Evolutionary conservation across 2,113 vertebrate species (phyloP).

Genomic region (Callochromis pleurospilus): DNA sequence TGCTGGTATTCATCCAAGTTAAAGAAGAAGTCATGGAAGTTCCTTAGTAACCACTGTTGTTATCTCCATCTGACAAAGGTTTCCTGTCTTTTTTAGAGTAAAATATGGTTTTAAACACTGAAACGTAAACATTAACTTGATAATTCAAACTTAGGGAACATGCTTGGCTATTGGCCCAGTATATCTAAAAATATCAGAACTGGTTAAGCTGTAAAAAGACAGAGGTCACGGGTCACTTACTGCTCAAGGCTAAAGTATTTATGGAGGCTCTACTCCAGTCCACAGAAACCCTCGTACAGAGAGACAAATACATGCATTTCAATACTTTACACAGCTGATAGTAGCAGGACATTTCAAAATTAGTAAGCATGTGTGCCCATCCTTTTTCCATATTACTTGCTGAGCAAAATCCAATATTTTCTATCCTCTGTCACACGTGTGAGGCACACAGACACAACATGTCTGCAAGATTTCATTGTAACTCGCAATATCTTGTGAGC

Average conservation of each 20-base stretch:
- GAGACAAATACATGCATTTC: background rate
- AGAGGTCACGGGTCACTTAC: background rate
- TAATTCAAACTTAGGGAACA: background rate
- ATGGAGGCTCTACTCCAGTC: background rate
- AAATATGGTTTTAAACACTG: background rate
- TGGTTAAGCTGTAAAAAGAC: background rate
- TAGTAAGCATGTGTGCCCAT: background rate
- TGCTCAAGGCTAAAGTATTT: background rate
- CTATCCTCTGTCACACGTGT: background rate
- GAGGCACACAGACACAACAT: background rate
- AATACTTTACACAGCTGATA: background rate
- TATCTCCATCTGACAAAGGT: background rate
- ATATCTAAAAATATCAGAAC: slow-evolving; percentile 3
- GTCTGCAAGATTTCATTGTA: background rate
- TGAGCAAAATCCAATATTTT: background rate
- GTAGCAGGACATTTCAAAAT: background rate
- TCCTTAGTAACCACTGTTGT: background rate
- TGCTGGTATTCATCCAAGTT: background rate
- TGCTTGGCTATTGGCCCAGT: background rate
- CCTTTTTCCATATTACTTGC: background rate
- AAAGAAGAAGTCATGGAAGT: background rate
- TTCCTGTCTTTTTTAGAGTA: background rate
- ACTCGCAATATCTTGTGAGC: background rate
- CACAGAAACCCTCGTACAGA: background rate
- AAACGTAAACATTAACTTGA: background rate